phyloP scores from a whole-genome alignment of 2,888 invertebrate species.

The Tigriopus californicus region DNA sequence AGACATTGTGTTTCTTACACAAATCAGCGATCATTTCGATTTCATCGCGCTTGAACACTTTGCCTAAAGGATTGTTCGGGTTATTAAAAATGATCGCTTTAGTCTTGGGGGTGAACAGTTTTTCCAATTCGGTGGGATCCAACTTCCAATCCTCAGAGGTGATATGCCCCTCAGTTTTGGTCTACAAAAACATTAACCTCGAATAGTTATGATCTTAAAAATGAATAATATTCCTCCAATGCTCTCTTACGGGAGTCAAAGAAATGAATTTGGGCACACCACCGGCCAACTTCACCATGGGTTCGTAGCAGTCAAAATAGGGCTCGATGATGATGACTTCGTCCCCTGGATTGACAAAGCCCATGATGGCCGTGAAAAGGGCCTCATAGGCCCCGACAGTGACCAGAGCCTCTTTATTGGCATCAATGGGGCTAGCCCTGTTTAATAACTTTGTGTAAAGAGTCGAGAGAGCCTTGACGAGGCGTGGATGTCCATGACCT shows the following conservation, averaged over 20 bases:
- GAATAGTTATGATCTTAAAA: not conserved
- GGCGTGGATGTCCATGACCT: slow-evolving; percentile 75
- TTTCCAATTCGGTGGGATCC: slow-evolving; percentile 56
- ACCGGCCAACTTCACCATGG: slow-evolving; percentile 73
- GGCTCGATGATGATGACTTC: slow-evolving; percentile 96
- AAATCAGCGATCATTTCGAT: slow-evolving; percentile 58
- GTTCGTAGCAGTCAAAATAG: slow-evolving; percentile 92
- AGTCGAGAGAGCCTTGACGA: slow-evolving; percentile 63
- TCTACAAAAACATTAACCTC: slow-evolving; percentile 22
- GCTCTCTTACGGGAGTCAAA: slow-evolving; percentile 49
- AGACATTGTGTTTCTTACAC: slow-evolving; percentile 74
- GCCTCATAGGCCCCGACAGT: slow-evolving; percentile 90
- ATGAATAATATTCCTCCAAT: not conserved
- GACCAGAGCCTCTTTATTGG: slow-evolving; percentile 65
- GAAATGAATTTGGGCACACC: slow-evolving; percentile 73
- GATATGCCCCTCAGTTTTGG: slow-evolving; percentile 29
- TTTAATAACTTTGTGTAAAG: slow-evolving; percentile 57
- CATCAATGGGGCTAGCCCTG: slow-evolving; percentile 48
- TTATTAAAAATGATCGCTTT: slow-evolving; percentile 92
- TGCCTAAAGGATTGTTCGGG: slow-evolving; percentile 93
- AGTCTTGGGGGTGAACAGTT: slow-evolving; percentile 64
- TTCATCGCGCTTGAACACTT: slow-evolving; percentile 54
- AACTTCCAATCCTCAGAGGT: slow-evolving; percentile 73
- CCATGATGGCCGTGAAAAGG: slow-evolving; percentile 38
- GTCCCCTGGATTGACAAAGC: slow-evolving; percentile 18